Evolutionary conservation across 1,140 invertebrate genomes (phyloP).

Genomic region (Lepidotrigona ventralis): DNA sequence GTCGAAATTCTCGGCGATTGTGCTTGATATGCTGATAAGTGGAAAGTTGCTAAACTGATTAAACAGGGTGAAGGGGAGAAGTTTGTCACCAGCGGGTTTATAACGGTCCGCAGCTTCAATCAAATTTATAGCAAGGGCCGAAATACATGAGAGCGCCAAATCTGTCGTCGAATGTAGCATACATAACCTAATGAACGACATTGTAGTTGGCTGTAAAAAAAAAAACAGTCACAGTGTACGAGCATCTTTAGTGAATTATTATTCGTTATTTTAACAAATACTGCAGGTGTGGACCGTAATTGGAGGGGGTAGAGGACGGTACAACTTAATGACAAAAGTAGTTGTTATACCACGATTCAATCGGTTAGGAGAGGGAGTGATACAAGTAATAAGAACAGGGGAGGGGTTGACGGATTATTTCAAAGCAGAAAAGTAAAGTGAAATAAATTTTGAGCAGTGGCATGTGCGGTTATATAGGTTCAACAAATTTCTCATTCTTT

Average conservation of each 20-base stretch:
- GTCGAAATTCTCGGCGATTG: constrained; percentile 2
- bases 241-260: constrained; percentile 22
- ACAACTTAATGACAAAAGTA: constrained; percentile 26
- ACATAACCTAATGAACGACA: constrained; percentile 37
- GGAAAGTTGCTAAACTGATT: constrained; percentile 42
- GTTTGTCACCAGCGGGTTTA: constrained; percentile 13
- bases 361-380: constrained; percentile 28
- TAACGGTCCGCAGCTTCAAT: constrained; percentile 24
- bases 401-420: neutral
- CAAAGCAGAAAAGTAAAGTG: constrained; percentile 11
- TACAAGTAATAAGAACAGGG: constrained; percentile 21
- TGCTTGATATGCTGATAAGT: constrained; percentile 3
- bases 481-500: neutral
- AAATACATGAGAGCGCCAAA: constrained; percentile 6
- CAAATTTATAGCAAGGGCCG: constrained; percentile 12
- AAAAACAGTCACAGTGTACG: constrained; percentile 3
- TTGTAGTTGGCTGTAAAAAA: constrained; percentile 17
- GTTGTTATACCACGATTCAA: constrained; percentile 30
- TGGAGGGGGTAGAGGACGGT: constrained; percentile 24
- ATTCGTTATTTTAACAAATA: constrained; percentile 19
- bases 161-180: constrained; percentile 11
- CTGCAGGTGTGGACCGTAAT: constrained; percentile 33
- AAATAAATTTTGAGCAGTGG: constrained; percentile 22
- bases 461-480: constrained; percentile 8
- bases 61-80: constrained; percentile 4